Evolutionary conservation across 2,797 vertebrate species (phyloP), one percentile per base, ranked within the genome.

Genomic region (Euthynnus affinis): DNA sequence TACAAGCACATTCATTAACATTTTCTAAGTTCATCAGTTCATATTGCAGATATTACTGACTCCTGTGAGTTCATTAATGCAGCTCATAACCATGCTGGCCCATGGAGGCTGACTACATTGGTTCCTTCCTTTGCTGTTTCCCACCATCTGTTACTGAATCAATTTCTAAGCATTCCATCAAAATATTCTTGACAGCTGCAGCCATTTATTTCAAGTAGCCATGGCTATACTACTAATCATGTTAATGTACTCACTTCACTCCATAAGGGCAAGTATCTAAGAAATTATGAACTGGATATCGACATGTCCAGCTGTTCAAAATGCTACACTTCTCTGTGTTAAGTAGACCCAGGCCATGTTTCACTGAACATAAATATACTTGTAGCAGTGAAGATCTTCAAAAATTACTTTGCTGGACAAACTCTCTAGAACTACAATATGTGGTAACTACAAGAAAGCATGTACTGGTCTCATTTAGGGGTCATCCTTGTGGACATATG

Each of bases 121-220:
- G 27, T 65, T 58, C 8, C 25, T 46, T 79, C 6, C 40, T 46
- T 79, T 20, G 14, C 62, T 53, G 32, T 76, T 65, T 76, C 55
- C 53, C 59, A 52, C 72, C 63, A 81, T 78, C 56, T 83, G 74
- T 70, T 81, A 63, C 27, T 48, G 53, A 62, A 57, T 59, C 0
- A 60, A 29, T 79, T 71, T 58, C 55, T 48, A 57, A 64, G 71
- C 70, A 17, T 37, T 52, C 27, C 13, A 52, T 80, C 60, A 63
- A 52, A 52, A 64, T 42, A 22, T 71, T 13, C 46, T 65, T 55
- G 55, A 67, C 60, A 72, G 55, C 48, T 66, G 71, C 48, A 15
- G 70, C 42, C 60, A 71, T 66, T 81, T 82, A 63, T 70, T 78
- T 75, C 76, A 83, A 79, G 74, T 27, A 55, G 72, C 71, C 73